Conservation (phyloP, 2,888 invertebrate genomes). For the Andrena praecox region DNA sequence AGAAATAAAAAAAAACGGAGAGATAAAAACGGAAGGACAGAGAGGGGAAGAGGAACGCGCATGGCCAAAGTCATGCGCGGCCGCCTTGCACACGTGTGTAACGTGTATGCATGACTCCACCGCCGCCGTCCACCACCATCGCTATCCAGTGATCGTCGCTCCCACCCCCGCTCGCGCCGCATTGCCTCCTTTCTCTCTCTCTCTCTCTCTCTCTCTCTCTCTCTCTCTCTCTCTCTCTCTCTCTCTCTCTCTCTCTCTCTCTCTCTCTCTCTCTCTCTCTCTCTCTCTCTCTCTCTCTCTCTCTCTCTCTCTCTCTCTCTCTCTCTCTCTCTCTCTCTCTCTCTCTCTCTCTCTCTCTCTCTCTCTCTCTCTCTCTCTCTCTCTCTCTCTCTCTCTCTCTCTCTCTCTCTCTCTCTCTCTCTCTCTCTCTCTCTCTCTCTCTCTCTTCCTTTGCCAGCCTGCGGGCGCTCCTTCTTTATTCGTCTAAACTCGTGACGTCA, state of each 20-base stretch:
- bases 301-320: slow-evolving; percentile 42
- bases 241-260: slow-evolving; percentile 42
- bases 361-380: slow-evolving; percentile 42
- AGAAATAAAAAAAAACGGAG: not conserved
- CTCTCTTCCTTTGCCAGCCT: slow-evolving; percentile 19
- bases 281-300: slow-evolving; percentile 42
- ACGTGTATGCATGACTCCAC: slow-evolving; percentile 51
- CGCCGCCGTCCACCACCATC: slow-evolving; percentile 42
- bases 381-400: slow-evolving; percentile 42
- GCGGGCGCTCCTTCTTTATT: slow-evolving; percentile 52
- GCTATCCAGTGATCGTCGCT: slow-evolving; percentile 33
- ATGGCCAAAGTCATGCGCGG: slow-evolving; percentile 60
- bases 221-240: slow-evolving; percentile 42
- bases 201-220: slow-evolving; percentile 42
- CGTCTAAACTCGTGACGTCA: slow-evolving; percentile 74
- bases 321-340: slow-evolving; percentile 42
- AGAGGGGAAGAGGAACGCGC: slow-evolving; percentile 27
- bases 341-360: slow-evolving; percentile 42
- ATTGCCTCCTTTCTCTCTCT: slow-evolving; percentile 17
- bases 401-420: slow-evolving; percentile 42
- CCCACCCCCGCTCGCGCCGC: slow-evolving; percentile 28
- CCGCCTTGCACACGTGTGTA: slow-evolving; percentile 47
- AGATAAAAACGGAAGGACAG: slow-evolving; percentile 22
- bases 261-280: slow-evolving; percentile 42
- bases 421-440: slow-evolving; percentile 39